Base-by-base conservation (phyloP, 2,888 invertebrate species). In the Leptogaster cylindrica region DNA sequence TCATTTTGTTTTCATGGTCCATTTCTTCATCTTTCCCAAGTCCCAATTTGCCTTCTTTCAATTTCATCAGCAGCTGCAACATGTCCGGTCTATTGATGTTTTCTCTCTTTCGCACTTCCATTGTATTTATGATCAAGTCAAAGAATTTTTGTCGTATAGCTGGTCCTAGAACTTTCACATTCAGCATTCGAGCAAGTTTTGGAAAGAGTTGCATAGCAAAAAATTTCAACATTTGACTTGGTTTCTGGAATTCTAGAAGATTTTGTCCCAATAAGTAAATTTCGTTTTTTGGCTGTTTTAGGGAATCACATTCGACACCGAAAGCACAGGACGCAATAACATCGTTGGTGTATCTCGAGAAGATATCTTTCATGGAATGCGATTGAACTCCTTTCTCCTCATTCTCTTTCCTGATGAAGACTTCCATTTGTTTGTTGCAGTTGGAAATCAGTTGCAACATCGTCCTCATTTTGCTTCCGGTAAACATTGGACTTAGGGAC, bases 221-320 rank as follows among this genome's bases (percentile, higher is more conserved):
- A 4, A 73, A 66, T 33, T 69, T 73, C 1, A 73, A 3, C 8
- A 31, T 12, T 10, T 12, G 23, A 0, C 8, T 25, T 6, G 67
- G 61, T 14, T 36, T 55, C 10, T 65, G 72, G 36, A 82, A 79
- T 7, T 76, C 74, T 0, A 82, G 78, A 1, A 79, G 75, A 2
- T 73, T 72, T 68, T 80, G 81, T 14, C 85, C 86, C 79, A 81
- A 83, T 27, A 72, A 52, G 71, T 83, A 87, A 74, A 88, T 87
- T 27, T 82, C 75, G 70, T 87, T 86, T 0, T 85, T 73, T 7
- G 76, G 78, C 0, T 87, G 79, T 3, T 76, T 75, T 12, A 84
- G 78, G 0, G 87, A 87, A 73, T 87, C 82, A 2, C 85, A 82
- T 70, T 76, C 77, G 12, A 83, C 70, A 0, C 83, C 83, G 70